A percentile compares a stretch with the other conserved stretches of the same genome.
phyloP scores from a whole-genome alignment of 2,113 vertebrate genomes.

The Aldabrachelys gigantea region DNA sequence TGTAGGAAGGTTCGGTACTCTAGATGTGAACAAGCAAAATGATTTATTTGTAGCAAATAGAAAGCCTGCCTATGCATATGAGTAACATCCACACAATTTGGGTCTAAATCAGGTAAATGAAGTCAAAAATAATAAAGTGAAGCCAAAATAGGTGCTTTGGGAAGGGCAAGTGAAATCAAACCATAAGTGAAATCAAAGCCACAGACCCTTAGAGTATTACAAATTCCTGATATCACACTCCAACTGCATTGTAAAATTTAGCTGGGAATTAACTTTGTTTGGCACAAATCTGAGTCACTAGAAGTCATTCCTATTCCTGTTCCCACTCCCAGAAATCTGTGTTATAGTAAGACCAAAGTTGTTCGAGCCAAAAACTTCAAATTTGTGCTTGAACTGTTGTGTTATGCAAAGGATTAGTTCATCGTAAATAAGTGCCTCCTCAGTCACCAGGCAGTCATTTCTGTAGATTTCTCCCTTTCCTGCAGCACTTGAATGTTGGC shows the following conservation, averaged over 20 bases:
- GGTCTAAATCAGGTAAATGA: neutral
- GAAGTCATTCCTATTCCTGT: neutral
- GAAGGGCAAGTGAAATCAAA: neutral
- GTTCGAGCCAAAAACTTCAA: fast-evolving
- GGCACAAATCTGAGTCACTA: neutral
- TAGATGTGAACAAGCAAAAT: neutral
- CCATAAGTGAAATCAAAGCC: neutral
- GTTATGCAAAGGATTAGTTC: fast-evolving
- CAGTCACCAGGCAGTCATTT: neutral
- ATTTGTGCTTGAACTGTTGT: neutral
- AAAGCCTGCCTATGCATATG: neutral
- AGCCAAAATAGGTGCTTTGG: neutral
- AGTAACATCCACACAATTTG: neutral
- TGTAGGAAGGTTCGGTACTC: neutral
- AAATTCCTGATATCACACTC: neutral
- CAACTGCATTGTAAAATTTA: neutral
- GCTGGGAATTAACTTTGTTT: neutral
- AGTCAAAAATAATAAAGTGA: neutral
- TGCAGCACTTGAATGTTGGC: neutral
- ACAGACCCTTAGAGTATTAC: neutral
- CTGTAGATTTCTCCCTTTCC: neutral
- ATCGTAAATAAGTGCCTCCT: neutral
- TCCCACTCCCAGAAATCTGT: neutral
- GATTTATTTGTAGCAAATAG: constrained; percentile 8
- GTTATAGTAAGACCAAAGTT: fast-evolving